Conservation (phyloP, 2,113 vertebrate species). For the Brachionichthys hirsutus region DNA sequence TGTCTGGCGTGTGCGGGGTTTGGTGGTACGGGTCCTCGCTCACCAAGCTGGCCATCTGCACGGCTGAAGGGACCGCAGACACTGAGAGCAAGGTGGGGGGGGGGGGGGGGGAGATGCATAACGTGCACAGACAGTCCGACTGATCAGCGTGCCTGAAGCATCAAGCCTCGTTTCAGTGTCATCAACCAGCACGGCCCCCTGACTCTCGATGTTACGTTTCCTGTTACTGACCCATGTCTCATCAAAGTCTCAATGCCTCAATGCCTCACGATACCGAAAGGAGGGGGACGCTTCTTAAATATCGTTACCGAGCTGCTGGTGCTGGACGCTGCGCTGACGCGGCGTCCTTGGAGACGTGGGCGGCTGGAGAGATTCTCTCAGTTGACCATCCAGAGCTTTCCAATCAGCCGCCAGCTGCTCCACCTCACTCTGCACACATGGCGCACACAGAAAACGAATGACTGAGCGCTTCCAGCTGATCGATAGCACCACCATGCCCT, state of each 20-base stretch:
- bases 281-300: not conserved
- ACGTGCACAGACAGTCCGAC: too few relatives aligned
- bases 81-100: constrained; percentile 23
- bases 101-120: too few relatives aligned
- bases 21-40: constrained; percentile 75
- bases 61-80: constrained; percentile 62
- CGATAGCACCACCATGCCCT: too few relatives aligned
- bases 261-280: not conserved
- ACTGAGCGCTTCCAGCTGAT: not conserved
- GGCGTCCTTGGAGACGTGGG: constrained; percentile 67
- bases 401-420: constrained; percentile 79
- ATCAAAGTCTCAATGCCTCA: constrained; percentile 8
- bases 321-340: constrained; percentile 67
- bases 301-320: constrained; percentile 75
- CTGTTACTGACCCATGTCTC: constrained; percentile 9
- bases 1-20: constrained; percentile 74
- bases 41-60: constrained; percentile 74
- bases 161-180: constrained; percentile 5
- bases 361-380: constrained; percentile 71
- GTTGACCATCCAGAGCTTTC: constrained; percentile 73
- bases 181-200: constrained; percentile 2
- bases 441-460: not conserved
- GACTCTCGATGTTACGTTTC: constrained; percentile 8
- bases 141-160: constrained; percentile 36
- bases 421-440: constrained; percentile 67